A percentile compares a stretch with the other conserved stretches of the same genome.
Evolutionary conservation across 2,113 vertebrate genomes (phyloP).

Genomic region (Scortum barcoo): DNA sequence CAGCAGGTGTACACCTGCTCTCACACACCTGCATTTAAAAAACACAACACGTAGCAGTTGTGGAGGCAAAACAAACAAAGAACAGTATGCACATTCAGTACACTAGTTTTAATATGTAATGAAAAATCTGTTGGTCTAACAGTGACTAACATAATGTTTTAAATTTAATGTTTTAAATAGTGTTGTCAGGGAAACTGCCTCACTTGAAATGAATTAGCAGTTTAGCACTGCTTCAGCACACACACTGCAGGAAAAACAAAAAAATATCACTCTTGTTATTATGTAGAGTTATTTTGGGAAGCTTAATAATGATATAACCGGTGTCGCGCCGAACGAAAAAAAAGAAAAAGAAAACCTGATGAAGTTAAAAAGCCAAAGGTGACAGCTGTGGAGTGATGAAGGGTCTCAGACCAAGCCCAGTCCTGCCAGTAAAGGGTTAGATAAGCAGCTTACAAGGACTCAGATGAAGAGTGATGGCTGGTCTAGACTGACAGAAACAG

Average conservation of each 20-base stretch:
- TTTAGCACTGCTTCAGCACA: neutral
- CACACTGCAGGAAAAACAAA: neutral
- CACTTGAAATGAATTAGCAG: neutral
- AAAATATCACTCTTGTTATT: neutral
- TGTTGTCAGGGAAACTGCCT: constrained; percentile 2
- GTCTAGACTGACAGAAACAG: constrained; percentile 30
- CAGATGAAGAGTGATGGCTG: constrained; percentile 41
- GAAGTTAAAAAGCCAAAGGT: neutral
- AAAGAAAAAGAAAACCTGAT: neutral
- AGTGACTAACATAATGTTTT: neutral
- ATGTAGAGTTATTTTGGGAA: neutral
- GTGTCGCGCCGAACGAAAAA: neutral
- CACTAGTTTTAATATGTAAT: neutral
- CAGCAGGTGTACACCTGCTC: constrained; percentile 55
- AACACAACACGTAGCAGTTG: constrained; percentile 1
- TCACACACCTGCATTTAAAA: constrained; percentile 44
- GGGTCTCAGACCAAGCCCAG: constrained; percentile 10
- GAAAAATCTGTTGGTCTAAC: neutral
- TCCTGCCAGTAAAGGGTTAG: neutral
- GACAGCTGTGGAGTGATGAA: constrained; percentile 7
- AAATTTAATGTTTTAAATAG: neutral
- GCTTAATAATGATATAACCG: neutral
- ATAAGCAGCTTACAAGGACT: constrained; percentile 16
- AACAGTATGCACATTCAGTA: neutral
- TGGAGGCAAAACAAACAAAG: constrained; percentile 10